Base-by-base conservation (phyloP, 2,888 invertebrate species). In the Candidula unifasciata region DNA sequence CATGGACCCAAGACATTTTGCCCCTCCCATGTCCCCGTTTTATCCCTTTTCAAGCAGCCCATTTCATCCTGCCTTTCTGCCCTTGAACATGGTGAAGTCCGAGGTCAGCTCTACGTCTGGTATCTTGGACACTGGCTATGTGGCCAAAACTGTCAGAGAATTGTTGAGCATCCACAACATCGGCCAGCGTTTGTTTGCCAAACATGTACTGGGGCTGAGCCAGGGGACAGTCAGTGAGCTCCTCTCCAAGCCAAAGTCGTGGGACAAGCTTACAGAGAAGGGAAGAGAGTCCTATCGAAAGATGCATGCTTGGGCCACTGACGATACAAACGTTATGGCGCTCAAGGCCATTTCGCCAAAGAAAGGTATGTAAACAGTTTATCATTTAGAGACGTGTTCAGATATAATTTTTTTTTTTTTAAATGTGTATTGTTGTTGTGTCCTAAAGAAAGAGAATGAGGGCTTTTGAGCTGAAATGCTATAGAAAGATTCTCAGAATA, bases 181-280 rank as follows among this genome's bases (percentile, higher is more conserved):
- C 91, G 99, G 99, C 3, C 99, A 99, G 95, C 95, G 99, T 87
- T 95, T 99, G 91, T 99, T 99, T 94, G 99, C 99, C 90, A 99
- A 99, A 94, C 99, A 99, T 94, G 97, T 99, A 79, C 96, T 99
- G 90, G 99, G 99, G 74, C 92, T 98, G 96, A 87, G 94, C 27
- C 99, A 99, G 94, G 99, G 99, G 86, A 99, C 99, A 52, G 99
- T 99, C 77, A 98, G 98, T 88, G 99, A 99, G 95, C 95, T 99
- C 91, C 95, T 99, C 87, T 99, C 99, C 90, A 99, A 99, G 94
- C 99, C 99, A 83, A 98, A 99, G 94, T 98, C 98, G 24, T 99
- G 99, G 99, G 98, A 99, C 95, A 99, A 99, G 95, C 95, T 99
- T 93, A 99, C 99, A 85, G 99, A 99, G 95, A 99, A 99, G 94